Evolutionary conservation across 2,888 invertebrate species (phyloP).

Genomic region (Dicyrtoma fusca): DNA sequence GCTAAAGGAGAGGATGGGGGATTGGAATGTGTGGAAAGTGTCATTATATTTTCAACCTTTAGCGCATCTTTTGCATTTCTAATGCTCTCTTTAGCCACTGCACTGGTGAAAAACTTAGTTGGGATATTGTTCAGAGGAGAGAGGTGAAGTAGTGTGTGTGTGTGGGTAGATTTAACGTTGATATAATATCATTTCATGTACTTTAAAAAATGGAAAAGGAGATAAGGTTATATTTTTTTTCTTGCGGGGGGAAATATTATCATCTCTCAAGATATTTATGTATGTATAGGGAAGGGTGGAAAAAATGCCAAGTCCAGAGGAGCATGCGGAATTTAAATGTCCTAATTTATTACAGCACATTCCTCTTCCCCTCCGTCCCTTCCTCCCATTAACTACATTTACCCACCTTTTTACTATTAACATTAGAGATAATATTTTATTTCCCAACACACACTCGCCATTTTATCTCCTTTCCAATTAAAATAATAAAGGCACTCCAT

Average conservation of each 20-base stretch:
- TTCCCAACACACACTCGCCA: too few species aligned
- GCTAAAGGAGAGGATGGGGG: slow-evolving; percentile 20
- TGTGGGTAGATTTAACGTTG: too few species aligned
- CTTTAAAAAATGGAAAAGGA: neutral
- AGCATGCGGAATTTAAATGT: slow-evolving; percentile 38
- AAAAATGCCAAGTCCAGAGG: slow-evolving; percentile 14
- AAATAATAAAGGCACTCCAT: too few species aligned
- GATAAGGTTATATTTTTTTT: too few species aligned
- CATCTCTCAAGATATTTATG: neutral
- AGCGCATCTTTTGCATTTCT: slow-evolving; percentile 20
- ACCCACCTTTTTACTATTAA: too few species aligned
- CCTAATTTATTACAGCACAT: slow-evolving; percentile 37
- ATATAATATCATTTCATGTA: slow-evolving; percentile 6
- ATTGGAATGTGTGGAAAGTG: slow-evolving; percentile 31
- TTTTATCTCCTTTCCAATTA: too few species aligned
- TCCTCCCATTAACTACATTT: neutral
- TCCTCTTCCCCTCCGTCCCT: slow-evolving; percentile 14
- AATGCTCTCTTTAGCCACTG: slow-evolving; percentile 17
- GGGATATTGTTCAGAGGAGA: too few species aligned
- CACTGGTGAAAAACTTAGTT: neutral
- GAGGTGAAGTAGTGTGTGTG: too few species aligned
- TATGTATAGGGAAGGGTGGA: neutral
- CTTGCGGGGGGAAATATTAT: neutral
- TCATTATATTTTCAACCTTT: slow-evolving; percentile 16
- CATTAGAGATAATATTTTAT: slow-evolving; percentile 1